Percentiles rank a stretch among this genome's conserved stretches.
Evolutionary conservation across 1,140 invertebrate species (phyloP).

Genomic region (Tetraneura akinire): DNA sequence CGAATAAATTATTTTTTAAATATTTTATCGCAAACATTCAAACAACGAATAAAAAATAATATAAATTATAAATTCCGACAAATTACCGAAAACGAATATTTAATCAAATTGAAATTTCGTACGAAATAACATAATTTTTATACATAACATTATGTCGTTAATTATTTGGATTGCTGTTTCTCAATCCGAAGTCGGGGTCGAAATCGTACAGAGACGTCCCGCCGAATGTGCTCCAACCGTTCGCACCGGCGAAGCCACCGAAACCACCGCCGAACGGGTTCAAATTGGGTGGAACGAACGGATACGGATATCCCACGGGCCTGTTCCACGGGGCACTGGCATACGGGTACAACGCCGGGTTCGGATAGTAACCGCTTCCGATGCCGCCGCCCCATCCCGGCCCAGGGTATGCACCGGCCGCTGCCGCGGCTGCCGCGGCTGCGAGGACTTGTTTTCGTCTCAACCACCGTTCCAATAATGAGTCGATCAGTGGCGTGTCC

Average conservation of each 20-base stretch:
- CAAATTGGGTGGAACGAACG: background rate
- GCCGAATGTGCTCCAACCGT: background rate
- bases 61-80: too few relatives aligned
- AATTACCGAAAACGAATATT: too few relatives aligned
- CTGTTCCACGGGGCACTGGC: background rate
- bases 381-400: background rate
- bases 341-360: background rate
- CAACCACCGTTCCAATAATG: background rate
- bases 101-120: too few relatives aligned
- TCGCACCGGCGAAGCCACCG: background rate
- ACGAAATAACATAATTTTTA: too few relatives aligned
- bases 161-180: background rate
- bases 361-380: background rate
- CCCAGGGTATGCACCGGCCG: background rate
- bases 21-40: too few relatives aligned
- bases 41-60: too few relatives aligned
- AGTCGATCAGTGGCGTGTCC: constrained; percentile 29
- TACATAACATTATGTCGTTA: too few relatives aligned
- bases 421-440: background rate
- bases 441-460: background rate
- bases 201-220: background rate
- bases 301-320: background rate
- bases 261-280: constrained; percentile 4
- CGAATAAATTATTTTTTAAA: too few relatives aligned
- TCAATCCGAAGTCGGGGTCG: constrained; percentile 17